Percentiles rank a stretch among this genome's conserved stretches.
These are phyloP conservation scores for Torymus tubicola DNA, from an alignment of 2,888 invertebrate species.

Conservation along the genomic window DNA sequence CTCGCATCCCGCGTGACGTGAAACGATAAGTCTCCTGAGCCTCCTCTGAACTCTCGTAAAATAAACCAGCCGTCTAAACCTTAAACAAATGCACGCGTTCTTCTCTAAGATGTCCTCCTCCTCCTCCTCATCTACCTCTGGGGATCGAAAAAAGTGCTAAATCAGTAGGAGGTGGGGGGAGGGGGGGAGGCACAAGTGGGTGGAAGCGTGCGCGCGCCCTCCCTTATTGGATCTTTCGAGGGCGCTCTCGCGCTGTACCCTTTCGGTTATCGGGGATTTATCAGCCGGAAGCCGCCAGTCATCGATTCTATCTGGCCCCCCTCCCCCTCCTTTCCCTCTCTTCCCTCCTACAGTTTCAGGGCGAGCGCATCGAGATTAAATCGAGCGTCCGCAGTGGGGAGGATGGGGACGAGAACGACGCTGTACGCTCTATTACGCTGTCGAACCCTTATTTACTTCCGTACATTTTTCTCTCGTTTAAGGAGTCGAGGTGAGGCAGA, in stretches of 20 bases:
- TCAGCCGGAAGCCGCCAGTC: slow-evolving; percentile 57
- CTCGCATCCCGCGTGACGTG: not conserved
- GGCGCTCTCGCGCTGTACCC: not conserved
- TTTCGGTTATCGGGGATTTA: slow-evolving; percentile 53
- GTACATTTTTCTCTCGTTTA: slow-evolving; percentile 31
- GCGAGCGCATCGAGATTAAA: slow-evolving; percentile 62
- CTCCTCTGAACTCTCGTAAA: not conserved
- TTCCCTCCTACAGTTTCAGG: slow-evolving; percentile 28
- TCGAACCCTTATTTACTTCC: slow-evolving; percentile 43
- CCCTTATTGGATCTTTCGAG: slow-evolving; percentile 47
- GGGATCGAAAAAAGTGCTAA: slow-evolving; percentile 38
- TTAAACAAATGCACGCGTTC: not conserved
- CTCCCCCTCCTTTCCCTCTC: slow-evolving; percentile 18
- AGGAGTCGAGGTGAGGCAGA: slow-evolving; percentile 5
- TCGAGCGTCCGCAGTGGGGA: slow-evolving; percentile 66
- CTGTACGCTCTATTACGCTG: slow-evolving; percentile 47
- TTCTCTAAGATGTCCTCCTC: not conserved
- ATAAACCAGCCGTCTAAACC: too few relatives aligned
- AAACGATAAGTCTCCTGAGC: not conserved
- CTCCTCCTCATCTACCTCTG: not conserved
- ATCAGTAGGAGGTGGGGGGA: slow-evolving; percentile 23
- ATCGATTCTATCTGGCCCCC: slow-evolving; percentile 55
- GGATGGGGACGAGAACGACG: slow-evolving; percentile 14
- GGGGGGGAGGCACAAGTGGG: not conserved
- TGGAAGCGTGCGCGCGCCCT: not conserved